These are phyloP conservation scores for Chelmon rostratus DNA, from an alignment of 2,797 vertebrate genomes.

Conservation along the genomic window DNA sequence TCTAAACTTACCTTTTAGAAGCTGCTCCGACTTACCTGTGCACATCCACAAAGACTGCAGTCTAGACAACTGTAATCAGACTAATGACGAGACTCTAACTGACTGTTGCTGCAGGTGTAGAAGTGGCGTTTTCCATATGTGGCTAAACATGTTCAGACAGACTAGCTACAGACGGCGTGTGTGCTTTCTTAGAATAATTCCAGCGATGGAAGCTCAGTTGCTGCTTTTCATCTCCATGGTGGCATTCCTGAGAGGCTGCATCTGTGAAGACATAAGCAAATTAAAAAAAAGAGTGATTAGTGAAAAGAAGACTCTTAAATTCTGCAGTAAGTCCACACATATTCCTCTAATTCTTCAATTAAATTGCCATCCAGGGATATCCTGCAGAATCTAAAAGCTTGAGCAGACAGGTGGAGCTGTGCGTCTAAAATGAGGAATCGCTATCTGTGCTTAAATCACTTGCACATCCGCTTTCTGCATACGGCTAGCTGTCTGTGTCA, in stretches of 20 bases:
- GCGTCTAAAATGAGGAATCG: background rate
- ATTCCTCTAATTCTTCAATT: background rate
- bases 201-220: background rate
- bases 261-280: slow-evolving; percentile 71
- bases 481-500: slow-evolving; percentile 36
- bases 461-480: background rate
- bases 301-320: background rate
- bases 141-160: slow-evolving; percentile 30
- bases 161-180: background rate
- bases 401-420: background rate
- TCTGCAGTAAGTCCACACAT: background rate
- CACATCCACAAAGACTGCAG: slow-evolving; percentile 41
- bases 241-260: slow-evolving; percentile 14
- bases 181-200: slow-evolving; percentile 13
- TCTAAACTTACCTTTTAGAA: slow-evolving; percentile 74
- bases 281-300: slow-evolving; percentile 21
- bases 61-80: slow-evolving; percentile 31
- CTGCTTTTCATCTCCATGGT: slow-evolving; percentile 27
- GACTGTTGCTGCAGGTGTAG: slow-evolving; percentile 36
- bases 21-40: slow-evolving; percentile 66
- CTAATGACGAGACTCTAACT: slow-evolving; percentile 43
- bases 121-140: slow-evolving; percentile 33
- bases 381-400: background rate
- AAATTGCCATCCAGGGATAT: background rate
- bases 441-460: slow-evolving; percentile 18